A percentile compares a stretch with the other conserved stretches of the same genome.
Conservation (phyloP, 1,140 invertebrate species). For the Tetranychus cinnabarinus region DNA sequence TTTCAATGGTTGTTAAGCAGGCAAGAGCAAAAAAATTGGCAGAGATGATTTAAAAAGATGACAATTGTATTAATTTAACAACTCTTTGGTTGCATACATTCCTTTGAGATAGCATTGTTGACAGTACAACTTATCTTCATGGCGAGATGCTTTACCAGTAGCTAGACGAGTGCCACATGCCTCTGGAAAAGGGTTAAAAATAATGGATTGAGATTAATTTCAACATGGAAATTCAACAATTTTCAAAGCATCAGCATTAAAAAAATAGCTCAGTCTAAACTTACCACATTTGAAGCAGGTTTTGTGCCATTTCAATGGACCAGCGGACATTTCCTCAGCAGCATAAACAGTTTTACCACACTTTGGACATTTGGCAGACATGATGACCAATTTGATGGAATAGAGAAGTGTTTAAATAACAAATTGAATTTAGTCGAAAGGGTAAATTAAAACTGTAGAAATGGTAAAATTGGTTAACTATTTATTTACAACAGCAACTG, state of each 20-base stretch:
- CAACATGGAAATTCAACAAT: no score
- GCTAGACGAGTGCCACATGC: not conserved
- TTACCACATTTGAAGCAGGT: conserved; percentile 80
- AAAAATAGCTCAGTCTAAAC: not conserved
- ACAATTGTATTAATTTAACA: not conserved
- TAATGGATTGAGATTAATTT: not conserved
- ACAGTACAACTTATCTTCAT: not conserved
- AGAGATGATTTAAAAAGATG: no score
- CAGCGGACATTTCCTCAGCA: conserved; percentile 88
- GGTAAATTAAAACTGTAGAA: no score
- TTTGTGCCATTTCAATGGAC: conserved; percentile 95
- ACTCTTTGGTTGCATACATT: not conserved
- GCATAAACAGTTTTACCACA: conserved; percentile 96
- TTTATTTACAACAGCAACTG: no score
- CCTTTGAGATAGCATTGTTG: not conserved
- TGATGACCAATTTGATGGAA: conserved; percentile 24
- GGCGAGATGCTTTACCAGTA: not conserved
- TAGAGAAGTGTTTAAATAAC: no score
- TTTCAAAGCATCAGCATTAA: no score
- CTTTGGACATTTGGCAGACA: conserved; percentile 90
- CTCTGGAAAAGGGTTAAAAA: not conserved
- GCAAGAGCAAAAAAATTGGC: no score
- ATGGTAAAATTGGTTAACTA: no score
- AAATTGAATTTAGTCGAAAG: no score
- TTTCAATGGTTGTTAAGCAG: no score